Percentiles rank a stretch among this genome's conserved stretches.
Evolutionary conservation across 2,113 vertebrate species (phyloP).

Genomic region (Papio anubis): DNA sequence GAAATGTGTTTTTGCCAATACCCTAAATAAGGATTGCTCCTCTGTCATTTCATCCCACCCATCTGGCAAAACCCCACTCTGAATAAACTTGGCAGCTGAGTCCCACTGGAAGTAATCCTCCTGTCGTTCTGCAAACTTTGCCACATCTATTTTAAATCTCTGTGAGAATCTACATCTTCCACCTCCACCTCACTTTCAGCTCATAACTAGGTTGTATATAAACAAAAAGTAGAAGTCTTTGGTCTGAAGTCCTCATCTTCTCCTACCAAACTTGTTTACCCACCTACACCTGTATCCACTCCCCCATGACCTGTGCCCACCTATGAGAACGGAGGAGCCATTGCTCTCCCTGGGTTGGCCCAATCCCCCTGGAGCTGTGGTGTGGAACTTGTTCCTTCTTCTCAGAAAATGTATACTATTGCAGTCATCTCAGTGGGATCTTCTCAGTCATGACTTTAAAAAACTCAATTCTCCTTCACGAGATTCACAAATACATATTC

Average conservation of each 20-base stretch:
- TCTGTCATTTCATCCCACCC: background rate
- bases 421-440: background rate
- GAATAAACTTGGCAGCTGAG: background rate
- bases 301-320: rapidly evolving
- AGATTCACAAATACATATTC: background rate
- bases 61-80: background rate
- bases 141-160: background rate
- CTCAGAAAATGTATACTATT: background rate
- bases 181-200: background rate
- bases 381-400: background rate
- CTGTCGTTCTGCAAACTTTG: background rate
- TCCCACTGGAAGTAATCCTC: background rate
- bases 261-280: background rate
- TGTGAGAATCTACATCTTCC: background rate
- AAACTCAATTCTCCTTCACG: background rate
- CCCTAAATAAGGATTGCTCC: background rate
- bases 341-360: background rate
- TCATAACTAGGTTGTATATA: background rate
- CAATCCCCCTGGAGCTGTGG: background rate
- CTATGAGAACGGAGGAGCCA: background rate
- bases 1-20: background rate
- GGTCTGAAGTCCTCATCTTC: background rate
- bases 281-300: too few species aligned
- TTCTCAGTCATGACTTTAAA: background rate
- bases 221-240: background rate